These are phyloP conservation scores for Fistularia tabacaria DNA, from an alignment of 2,797 vertebrate species.

Conservation along the genomic window DNA sequence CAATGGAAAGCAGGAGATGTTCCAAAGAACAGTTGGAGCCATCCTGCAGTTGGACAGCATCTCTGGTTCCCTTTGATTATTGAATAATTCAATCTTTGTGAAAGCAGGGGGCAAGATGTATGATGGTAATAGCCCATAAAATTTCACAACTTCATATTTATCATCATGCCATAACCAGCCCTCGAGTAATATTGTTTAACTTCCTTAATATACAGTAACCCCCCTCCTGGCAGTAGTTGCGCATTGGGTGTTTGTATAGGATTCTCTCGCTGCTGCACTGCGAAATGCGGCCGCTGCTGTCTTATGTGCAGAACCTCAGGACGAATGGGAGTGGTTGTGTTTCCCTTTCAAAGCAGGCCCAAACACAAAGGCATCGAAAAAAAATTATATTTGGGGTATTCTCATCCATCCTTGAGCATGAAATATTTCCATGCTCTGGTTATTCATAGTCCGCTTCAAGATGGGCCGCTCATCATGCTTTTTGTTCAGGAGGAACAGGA, in stretches of 20 bases:
- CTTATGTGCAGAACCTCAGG: conserved; percentile 19
- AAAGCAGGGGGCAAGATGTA: conserved; percentile 57
- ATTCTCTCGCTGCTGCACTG: no score
- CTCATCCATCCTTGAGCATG: conserved; percentile 33
- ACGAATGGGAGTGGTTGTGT: conserved; percentile 44
- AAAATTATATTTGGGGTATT: conserved; percentile 33
- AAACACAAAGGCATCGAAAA: conserved; percentile 46
- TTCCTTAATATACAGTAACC: conserved; percentile 1
- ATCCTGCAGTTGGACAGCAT: conserved; percentile 63
- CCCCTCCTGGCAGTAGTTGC: no score
- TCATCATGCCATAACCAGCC: conserved; percentile 45
- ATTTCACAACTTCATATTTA: conserved; percentile 65
- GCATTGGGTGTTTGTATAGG: no score
- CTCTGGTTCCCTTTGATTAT: conserved; percentile 63
- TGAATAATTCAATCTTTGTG: conserved; percentile 65
- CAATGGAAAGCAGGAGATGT: conserved; percentile 69
- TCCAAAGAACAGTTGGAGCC: conserved; percentile 71
- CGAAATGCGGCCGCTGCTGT: no score
- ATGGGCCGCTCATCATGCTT: conserved; percentile 41
- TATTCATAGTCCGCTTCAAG: conserved; percentile 41
- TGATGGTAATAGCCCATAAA: conserved; percentile 62
- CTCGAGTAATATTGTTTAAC: conserved; percentile 33
- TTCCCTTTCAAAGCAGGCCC: conserved; percentile 41
- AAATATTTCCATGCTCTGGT: conserved; percentile 44
- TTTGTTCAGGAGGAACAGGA: conserved; percentile 41